Percentiles rank a stretch among this genome's conserved stretches.
phyloP scores from a whole-genome alignment of 2,113 vertebrate species.

The Megaleporinus macrocephalus region DNA sequence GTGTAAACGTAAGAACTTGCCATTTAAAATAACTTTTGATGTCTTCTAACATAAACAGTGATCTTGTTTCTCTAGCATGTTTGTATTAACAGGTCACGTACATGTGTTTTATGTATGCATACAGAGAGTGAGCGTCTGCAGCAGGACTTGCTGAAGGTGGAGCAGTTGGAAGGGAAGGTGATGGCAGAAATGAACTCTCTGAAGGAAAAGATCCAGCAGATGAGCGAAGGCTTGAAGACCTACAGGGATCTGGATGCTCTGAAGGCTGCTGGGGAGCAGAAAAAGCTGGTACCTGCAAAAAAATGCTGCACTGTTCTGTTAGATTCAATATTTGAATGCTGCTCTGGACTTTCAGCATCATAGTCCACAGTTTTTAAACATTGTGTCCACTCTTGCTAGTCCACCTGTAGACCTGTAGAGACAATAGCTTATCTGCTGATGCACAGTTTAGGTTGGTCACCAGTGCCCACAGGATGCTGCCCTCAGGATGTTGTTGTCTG shows the following conservation, averaged over 20 bases:
- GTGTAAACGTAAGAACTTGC: background rate
- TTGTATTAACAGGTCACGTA: background rate
- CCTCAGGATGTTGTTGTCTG: too few relatives aligned
- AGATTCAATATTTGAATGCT: too few relatives aligned
- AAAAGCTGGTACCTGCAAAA: constrained; percentile 84
- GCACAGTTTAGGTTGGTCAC: too few relatives aligned
- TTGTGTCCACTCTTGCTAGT: too few relatives aligned
- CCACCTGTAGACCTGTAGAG: too few relatives aligned
- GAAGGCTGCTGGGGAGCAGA: constrained; percentile 85
- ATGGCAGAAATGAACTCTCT: constrained; percentile 82
- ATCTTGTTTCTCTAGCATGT: background rate
- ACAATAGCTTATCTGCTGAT: too few relatives aligned
- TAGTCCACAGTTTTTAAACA: too few relatives aligned
- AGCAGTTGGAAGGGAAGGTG: constrained; percentile 93
- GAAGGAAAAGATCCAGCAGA: constrained; percentile 84
- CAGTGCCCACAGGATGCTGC: too few relatives aligned
- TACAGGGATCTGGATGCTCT: constrained; percentile 88
- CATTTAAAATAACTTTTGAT: too few relatives aligned
- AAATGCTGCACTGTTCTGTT: too few relatives aligned
- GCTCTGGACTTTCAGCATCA: too few relatives aligned
- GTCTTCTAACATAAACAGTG: background rate
- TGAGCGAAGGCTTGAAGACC: constrained; percentile 80
- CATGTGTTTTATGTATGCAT: constrained; percentile 20
- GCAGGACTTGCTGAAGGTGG: constrained; percentile 94
- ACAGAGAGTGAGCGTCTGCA: constrained; percentile 90